Evolutionary conservation across 2,797 vertebrate species (phyloP).

Genomic region (Myotis pilosus): DNA sequence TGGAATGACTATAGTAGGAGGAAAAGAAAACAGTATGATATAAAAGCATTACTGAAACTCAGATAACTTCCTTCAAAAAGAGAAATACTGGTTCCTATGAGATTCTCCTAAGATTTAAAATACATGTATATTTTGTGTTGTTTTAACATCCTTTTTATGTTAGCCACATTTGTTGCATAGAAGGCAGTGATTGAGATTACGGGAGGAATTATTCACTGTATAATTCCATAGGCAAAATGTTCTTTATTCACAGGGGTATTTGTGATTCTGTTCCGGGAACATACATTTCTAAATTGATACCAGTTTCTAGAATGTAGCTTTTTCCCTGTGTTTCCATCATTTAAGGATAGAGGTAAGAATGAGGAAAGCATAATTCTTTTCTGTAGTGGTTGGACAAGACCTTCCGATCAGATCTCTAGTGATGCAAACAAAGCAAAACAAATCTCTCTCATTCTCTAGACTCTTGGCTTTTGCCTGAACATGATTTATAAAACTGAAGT

Average conservation of each 20-base stretch:
- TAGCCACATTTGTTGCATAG: neutral
- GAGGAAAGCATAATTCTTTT: neutral
- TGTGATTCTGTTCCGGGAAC: neutral
- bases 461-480: slow-evolving; percentile 43
- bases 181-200: neutral
- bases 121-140: neutral
- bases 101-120: neutral
- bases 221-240: neutral
- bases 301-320: neutral
- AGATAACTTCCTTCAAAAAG: neutral
- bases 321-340: neutral
- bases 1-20: neutral
- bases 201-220: neutral
- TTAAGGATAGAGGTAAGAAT: neutral
- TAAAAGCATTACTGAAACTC: neutral
- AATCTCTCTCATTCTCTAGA: slow-evolving; percentile 31
- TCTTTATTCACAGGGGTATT: neutral
- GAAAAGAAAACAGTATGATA: neutral
- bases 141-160: neutral
- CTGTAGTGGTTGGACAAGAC: slow-evolving; percentile 38
- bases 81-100: neutral
- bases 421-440: slow-evolving; percentile 65
- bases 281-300: neutral
- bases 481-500: slow-evolving; percentile 55
- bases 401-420: slow-evolving; percentile 51